A percentile compares a stretch with the other conserved stretches of the same genome.
Conservation (phyloP, 2,888 invertebrate species). For the Nephrotoma flavescens region DNA sequence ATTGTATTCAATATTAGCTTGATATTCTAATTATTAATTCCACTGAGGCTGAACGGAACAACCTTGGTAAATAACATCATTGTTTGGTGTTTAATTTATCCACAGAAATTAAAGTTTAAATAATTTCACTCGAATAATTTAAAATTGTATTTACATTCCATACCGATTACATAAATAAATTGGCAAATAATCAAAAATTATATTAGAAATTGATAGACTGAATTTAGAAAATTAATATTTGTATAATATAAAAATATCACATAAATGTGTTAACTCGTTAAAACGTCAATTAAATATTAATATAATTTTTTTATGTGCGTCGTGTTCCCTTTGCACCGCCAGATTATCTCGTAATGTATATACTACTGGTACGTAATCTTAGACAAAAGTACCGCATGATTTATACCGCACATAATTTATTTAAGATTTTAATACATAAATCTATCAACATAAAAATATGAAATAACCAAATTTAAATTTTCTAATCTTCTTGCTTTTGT, state of each 20-base stretch:
- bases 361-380: not conserved
- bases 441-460: not conserved
- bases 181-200: not conserved
- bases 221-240: not conserved
- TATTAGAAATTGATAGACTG: not conserved
- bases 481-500: not conserved
- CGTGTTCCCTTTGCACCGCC: not conserved
- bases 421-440: not conserved
- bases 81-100: no score
- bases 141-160: not conserved
- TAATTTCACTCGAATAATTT: not conserved
- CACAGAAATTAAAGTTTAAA: not conserved
- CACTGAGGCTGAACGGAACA: not conserved
- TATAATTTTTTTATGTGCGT: not conserved
- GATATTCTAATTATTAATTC: no score
- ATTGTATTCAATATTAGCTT: no score
- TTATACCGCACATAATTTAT: not conserved
- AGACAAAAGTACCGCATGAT: no score
- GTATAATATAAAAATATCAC: not conserved
- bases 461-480: not conserved
- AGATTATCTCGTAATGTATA: not conserved
- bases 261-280: not conserved
- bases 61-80: not conserved
- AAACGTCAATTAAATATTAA: not conserved
- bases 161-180: not conserved